phyloP scores from a whole-genome alignment of 2,113 vertebrate genomes.

The Nothobranchius furzeri region DNA sequence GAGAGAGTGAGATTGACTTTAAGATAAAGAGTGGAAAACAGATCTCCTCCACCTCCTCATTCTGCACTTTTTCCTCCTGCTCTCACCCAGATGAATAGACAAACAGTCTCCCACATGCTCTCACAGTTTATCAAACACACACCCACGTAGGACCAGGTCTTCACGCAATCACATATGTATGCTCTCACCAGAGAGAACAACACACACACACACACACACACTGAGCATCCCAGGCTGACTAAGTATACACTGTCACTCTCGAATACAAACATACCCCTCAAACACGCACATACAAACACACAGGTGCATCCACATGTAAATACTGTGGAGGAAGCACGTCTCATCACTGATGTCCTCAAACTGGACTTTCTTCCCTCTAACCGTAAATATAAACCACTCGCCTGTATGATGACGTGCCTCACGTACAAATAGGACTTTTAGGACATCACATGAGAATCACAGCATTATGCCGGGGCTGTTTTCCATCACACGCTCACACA shows the following conservation, averaged over 20 bases:
- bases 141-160: conserved; percentile 77
- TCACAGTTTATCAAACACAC: conserved; percentile 85
- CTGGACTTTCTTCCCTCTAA: conserved; percentile 55
- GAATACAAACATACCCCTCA: conserved; percentile 71
- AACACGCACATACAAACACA: conserved; percentile 62
- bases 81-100: conserved; percentile 78
- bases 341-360: conserved; percentile 42
- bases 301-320: conserved; percentile 75
- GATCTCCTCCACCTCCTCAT: conserved; percentile 70
- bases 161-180: conserved; percentile 80
- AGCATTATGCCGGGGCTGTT: background rate
- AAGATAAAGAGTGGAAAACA: conserved; percentile 67
- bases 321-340: conserved; percentile 44
- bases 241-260: conserved; percentile 74
- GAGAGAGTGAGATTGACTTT: conserved; percentile 74
- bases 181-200: conserved; percentile 66
- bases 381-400: conserved; percentile 39
- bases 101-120: conserved; percentile 82
- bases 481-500: conserved; percentile 17
- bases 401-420: conserved; percentile 22
- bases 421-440: conserved; percentile 35
- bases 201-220: conserved; percentile 57
- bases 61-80: conserved; percentile 56
- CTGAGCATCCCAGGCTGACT: conserved; percentile 58
- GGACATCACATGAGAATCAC: conserved; percentile 43